Evolutionary conservation across 2,113 vertebrate species (phyloP).

Genomic region (Sceloporus undulatus): DNA sequence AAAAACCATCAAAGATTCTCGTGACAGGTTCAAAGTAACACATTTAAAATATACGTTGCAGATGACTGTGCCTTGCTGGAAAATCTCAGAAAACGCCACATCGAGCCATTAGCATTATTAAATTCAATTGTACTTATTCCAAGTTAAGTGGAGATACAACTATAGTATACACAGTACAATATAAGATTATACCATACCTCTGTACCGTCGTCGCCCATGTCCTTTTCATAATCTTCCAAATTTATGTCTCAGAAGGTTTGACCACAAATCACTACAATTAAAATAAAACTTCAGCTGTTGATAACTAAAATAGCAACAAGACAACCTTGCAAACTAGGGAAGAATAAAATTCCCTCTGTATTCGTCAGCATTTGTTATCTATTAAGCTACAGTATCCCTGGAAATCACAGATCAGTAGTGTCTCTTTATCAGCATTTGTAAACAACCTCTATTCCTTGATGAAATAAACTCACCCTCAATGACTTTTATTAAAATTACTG

Average conservation of each 20-base stretch:
- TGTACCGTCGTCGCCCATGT: not conserved
- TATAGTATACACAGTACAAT: not conserved
- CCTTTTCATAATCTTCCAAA: not conserved
- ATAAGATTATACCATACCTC: constrained; percentile 3
- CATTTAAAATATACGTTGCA: not conserved
- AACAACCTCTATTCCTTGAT: not conserved
- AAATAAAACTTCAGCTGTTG: not conserved
- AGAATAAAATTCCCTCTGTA: not conserved
- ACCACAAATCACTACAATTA: not conserved
- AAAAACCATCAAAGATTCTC: not conserved
- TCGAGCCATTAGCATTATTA: too few relatives aligned
- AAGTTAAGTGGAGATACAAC: not conserved
- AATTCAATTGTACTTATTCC: not conserved
- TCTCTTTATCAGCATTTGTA: not conserved
- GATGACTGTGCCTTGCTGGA: not conserved
- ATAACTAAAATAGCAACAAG: not conserved
- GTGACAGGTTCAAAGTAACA: not conserved
- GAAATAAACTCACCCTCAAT: not conserved
- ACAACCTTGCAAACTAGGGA: not conserved
- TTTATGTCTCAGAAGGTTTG: too few relatives aligned
- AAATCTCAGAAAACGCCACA: not conserved
- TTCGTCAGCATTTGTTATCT: not conserved
- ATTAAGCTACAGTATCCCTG: not conserved
- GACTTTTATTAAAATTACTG: not conserved
- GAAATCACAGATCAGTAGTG: not conserved